Evolutionary conservation across 2,797 vertebrate genomes (phyloP), one percentile per base, ranked within the genome.

Genomic region (Diceros bicornis): DNA sequence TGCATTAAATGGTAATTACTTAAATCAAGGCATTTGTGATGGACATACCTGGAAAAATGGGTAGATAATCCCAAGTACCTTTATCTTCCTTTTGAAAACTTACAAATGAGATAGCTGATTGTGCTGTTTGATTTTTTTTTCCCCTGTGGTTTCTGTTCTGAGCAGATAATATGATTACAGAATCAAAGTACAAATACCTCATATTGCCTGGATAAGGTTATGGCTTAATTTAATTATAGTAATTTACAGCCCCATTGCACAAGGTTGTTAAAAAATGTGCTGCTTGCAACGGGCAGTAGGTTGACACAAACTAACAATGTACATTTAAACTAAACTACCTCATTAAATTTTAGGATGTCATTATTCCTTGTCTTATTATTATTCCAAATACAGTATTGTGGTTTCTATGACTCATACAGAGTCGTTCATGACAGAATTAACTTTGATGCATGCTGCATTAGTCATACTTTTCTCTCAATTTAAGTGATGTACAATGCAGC

Each of bases 321-420:
- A 91, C 84, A 95, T 98, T 98, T 98, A 96, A 97, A 97, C 89
- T 98, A 98, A 99, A 98, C 94, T 86, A 97, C 94, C 91, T 98
- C 96, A 97, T 98, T 99, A 99, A 98, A 98, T 98, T 98, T 98
- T 97, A 98, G 96, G 62, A 96, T 87, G 97, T 71, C 97, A 96
- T 98, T 98, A 98, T 98, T 98, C 96, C 96, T 98, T 97, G 69
- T 93, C 96, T 98, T 97, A 97, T 98, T 98, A 98, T 98, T 98
- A 97, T 98, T 98, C 95, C 96, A 97, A 98, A 98, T 97, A 92
- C 71, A 97, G 95, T 89, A 92, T 86, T 98, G 97, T 96, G 90
- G 94, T 72, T 98, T 98, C 96, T 97, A 37, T 98, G 98, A 98
- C 95, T 98, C 97, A 98, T 41, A 29, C 52, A 75, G 47, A 92